Conservation (phyloP, 2,888 invertebrate genomes). For the Parnassius smintheus region DNA sequence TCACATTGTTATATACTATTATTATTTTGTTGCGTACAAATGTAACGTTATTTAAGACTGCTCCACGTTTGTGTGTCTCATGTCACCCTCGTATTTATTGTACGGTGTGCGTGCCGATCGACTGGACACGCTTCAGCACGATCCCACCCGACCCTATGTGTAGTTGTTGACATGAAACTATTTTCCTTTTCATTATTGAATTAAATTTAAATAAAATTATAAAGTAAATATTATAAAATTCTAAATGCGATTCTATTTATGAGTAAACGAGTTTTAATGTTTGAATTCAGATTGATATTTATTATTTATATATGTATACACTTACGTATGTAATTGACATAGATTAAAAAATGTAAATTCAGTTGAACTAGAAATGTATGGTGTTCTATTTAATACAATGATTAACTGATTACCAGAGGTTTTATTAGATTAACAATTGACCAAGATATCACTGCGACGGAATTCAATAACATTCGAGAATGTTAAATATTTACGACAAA, state of each 20-base stretch:
- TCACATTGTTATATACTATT: slow-evolving; percentile 50
- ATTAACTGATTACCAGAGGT: slow-evolving; percentile 48
- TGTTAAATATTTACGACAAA: slow-evolving; percentile 54
- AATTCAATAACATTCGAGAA: slow-evolving; percentile 61
- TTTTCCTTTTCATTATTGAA: slow-evolving; percentile 29
- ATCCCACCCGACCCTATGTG: slow-evolving; percentile 33
- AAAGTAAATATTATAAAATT: slow-evolving; percentile 59
- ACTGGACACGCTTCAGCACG: slow-evolving; percentile 8
- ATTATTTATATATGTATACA: slow-evolving; percentile 55
- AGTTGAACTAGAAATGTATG: slow-evolving; percentile 70
- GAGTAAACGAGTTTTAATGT: slow-evolving; percentile 67
- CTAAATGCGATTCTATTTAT: slow-evolving; percentile 78
- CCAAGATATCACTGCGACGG: slow-evolving; percentile 64
- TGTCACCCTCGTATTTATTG: slow-evolving; percentile 66
- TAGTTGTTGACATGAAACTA: slow-evolving; percentile 62
- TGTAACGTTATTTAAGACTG: slow-evolving; percentile 75
- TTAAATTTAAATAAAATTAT: slow-evolving; percentile 38
- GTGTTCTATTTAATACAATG: slow-evolving; percentile 50
- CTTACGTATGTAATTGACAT: slow-evolving; percentile 42
- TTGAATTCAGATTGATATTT: slow-evolving; percentile 74
- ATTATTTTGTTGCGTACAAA: slow-evolving; percentile 75
- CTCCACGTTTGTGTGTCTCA: slow-evolving; percentile 72
- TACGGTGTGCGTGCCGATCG: slow-evolving; percentile 43
- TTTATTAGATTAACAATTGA: slow-evolving; percentile 59
- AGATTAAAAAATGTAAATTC: slow-evolving; percentile 59